Percentiles rank a stretch among this genome's conserved stretches.
phyloP scores from a whole-genome alignment of 2,113 vertebrate species.

The Dissostichus mawsoni region DNA sequence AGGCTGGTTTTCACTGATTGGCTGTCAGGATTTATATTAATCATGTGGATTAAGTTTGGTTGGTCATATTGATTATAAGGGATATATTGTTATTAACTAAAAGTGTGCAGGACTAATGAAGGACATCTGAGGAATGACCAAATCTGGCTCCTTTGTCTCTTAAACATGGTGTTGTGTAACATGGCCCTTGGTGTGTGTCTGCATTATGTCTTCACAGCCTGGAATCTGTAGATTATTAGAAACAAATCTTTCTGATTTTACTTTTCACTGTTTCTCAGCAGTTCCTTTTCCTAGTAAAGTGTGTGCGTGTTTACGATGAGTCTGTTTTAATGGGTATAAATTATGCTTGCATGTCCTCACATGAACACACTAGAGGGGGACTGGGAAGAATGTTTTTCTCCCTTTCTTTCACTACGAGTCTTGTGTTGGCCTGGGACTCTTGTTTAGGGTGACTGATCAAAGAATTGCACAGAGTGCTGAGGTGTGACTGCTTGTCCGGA shows the following conservation, averaged over 20 bases:
- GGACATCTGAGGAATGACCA: conserved; percentile 39
- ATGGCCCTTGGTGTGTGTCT: conserved; percentile 19
- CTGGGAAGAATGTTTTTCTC: conserved; percentile 48
- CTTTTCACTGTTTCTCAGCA: conserved; percentile 4
- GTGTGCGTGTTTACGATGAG: conserved; percentile 18
- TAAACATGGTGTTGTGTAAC: conserved; percentile 66
- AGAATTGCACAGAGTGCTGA: conserved; percentile 51
- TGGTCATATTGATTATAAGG: background rate
- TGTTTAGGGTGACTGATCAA: conserved; percentile 80
- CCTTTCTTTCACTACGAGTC: conserved; percentile 8
- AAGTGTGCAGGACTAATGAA: background rate
- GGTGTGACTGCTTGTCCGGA: conserved; percentile 55
- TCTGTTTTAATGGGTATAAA: conserved; percentile 16
- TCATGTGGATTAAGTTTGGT: conserved; percentile 10
- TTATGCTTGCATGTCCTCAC: conserved; percentile 63
- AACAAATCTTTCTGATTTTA: background rate
- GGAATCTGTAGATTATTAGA: background rate
- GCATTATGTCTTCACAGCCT: conserved; percentile 36
- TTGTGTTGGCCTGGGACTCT: conserved; percentile 81
- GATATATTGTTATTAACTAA: background rate
- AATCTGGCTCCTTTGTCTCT: conserved; percentile 54
- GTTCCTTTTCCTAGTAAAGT: conserved; percentile 26
- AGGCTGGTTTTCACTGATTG: background rate
- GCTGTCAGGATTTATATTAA: conserved; percentile 12
- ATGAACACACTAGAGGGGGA: conserved; percentile 32